Evolutionary conservation across 2,888 invertebrate species (phyloP), one percentile per base, ranked within the genome.

Genomic region (Blastobasis adustella): DNA sequence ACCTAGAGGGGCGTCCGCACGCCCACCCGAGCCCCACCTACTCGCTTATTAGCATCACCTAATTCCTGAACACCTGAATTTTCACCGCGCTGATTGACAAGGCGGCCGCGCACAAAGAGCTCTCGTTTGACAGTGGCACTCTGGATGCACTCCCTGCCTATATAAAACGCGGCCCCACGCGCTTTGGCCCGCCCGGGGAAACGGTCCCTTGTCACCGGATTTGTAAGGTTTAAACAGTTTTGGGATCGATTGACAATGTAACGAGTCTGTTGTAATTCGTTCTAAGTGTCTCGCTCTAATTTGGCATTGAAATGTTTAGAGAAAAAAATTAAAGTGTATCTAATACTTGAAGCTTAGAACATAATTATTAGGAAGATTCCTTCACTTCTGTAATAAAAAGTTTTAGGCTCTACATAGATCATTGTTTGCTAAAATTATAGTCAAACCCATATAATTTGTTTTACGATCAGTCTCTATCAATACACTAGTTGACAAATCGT

Each of bases 131-230:
- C 86, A 85, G 86, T 87, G 87, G 79, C 79, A 73, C 68, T 62
- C 61, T 73, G 73, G 73, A 71, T 73, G 73, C 79, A 76, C 71
- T 70, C 84, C 82, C 82, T 81, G 76, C 76, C 75, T 85, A 83
- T 77, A 71, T 82, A 83, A 81, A 83, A 82, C 69, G 71, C 76
- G 81, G 81, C 87, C 86, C 85, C 86, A 84, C 84, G 81, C 84
- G 67, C 66, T 60, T 72, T 67, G 66, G 67, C 77, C 79, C 73
- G 74, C 54, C 70, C 76, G 75, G 74, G 77, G 79, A 77, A 75
- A 73, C 67, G 71, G 68, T 74, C 65, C 71, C 68, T 71, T 69
- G 69, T 66, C 9, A 23, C 23, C 23, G 23, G 23, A 23, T 23
- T 23, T 23, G 23, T 23, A 23, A 23, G 23, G 23, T 23, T 23